Evolutionary conservation across 92 coral and sea anemone species (phyloP), one percentile per base, ranked within the genome.

Genomic region (Montipora capitata): DNA sequence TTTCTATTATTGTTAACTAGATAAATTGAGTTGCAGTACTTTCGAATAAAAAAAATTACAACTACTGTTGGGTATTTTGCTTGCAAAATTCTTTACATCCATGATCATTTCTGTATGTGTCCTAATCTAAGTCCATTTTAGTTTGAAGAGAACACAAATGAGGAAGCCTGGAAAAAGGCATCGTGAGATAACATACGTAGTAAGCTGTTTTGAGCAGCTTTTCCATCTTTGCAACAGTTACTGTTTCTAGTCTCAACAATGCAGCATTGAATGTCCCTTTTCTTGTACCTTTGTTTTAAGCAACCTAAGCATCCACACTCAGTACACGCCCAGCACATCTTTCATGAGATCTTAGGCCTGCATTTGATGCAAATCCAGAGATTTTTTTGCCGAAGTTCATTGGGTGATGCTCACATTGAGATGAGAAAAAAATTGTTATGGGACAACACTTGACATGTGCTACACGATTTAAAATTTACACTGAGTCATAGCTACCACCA

Each of bases 101-200:
- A 75, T 70, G 87, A 82, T 82, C 79, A 35, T 81, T 81, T 75
- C 35, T 69, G 12, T 68, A 66, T 68, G 86, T 81, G 71, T 81
- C 78, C 86, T 1, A 81, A 52, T 65, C 10, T 43, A 12, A 81
- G 63, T 48, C 78, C 87, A 82, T 44, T 56, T 82, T 82, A 65
- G 63, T 70, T 69, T 68, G 78, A 41, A 83, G 79, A 40, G 77
- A 68, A 70, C 87, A 83, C 87, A 83, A 70, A 44, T 83, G 69
- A 48, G 87, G 78, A 56, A 70, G 70, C 7, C 72, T 66, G 73
- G 63, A 65, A 68, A 69, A 68, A 45, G 86, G 78, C 40, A 81
- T 59, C 17, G 68, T 81, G 44, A 81, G 74, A 81, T 81, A 81
- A 68, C 66, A 62, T 41, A 81, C 69, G 63, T 69, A 81, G 62